These are phyloP conservation scores for Chloroceryle aenea DNA, from an alignment of 2,113 vertebrate genomes.

Conservation along the genomic window DNA sequence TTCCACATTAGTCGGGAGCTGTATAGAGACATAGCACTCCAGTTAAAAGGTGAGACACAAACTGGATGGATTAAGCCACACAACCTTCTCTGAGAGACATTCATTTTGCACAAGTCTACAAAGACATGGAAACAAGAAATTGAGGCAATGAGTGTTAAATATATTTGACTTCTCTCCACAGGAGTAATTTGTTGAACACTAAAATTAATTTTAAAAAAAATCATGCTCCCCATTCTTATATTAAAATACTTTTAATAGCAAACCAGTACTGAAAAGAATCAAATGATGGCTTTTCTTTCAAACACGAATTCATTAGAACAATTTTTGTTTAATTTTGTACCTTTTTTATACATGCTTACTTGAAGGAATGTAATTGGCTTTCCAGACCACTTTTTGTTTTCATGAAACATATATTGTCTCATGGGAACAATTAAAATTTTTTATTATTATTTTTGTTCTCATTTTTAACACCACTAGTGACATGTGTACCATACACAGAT, in stretches of 20 bases:
- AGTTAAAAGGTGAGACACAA: constrained; percentile 81
- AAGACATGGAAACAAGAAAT: neutral
- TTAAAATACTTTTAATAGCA: neutral
- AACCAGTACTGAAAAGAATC: neutral
- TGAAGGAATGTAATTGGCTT: neutral
- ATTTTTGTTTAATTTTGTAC: neutral
- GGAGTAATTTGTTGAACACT: neutral
- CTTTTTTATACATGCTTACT: neutral
- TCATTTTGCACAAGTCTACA: neutral
- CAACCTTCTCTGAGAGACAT: neutral
- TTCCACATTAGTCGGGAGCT: constrained; percentile 84
- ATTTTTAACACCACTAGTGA: neutral
- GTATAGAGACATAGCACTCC: constrained; percentile 81
- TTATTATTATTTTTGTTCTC: neutral
- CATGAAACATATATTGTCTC: neutral
- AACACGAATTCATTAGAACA: neutral
- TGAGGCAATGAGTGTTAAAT: neutral
- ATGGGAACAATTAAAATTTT: neutral
- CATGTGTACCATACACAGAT: neutral
- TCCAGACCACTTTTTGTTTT: neutral
- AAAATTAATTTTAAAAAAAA: neutral
- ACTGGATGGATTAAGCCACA: neutral
- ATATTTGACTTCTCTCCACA: neutral
- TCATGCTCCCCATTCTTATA: neutral
- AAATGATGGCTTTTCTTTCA: neutral